Conservation (phyloP, 2,797 vertebrate genomes). For the Syncerus caffer region DNA sequence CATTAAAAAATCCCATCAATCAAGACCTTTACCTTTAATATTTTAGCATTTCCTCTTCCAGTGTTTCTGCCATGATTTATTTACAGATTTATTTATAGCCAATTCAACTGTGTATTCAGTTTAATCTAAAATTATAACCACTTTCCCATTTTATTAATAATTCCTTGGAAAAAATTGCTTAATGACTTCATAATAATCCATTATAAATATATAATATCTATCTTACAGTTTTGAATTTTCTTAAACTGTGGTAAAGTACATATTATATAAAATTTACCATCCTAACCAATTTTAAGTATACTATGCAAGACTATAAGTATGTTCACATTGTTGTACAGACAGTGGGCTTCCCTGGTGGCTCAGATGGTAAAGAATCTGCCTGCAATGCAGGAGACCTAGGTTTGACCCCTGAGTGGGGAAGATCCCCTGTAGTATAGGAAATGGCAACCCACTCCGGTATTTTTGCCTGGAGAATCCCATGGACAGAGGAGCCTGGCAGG, state of each 20-base stretch:
- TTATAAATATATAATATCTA: neutral
- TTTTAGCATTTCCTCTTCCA: neutral
- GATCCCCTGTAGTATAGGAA: neutral
- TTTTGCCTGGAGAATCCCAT: neutral
- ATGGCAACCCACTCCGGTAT: neutral
- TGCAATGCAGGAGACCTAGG: neutral
- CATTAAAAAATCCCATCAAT: neutral
- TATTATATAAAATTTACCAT: neutral
- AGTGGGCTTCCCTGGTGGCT: neutral
- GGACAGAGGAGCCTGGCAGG: neutral
- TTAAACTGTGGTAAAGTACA: neutral
- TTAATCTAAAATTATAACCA: neutral
- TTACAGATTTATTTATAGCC: neutral
- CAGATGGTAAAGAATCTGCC: neutral
- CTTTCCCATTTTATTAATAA: neutral
- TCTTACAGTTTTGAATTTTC: neutral
- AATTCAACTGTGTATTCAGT: neutral
- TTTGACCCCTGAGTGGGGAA: neutral
- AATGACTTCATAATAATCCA: neutral
- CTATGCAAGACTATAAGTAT: neutral
- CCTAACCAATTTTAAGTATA: neutral
- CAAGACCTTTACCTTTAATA: neutral
- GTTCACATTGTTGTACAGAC: neutral
- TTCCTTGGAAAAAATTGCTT: neutral
- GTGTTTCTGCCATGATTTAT: neutral